Conservation (phyloP, 2,888 invertebrate genomes). For the Alentia gelatinosa region DNA sequence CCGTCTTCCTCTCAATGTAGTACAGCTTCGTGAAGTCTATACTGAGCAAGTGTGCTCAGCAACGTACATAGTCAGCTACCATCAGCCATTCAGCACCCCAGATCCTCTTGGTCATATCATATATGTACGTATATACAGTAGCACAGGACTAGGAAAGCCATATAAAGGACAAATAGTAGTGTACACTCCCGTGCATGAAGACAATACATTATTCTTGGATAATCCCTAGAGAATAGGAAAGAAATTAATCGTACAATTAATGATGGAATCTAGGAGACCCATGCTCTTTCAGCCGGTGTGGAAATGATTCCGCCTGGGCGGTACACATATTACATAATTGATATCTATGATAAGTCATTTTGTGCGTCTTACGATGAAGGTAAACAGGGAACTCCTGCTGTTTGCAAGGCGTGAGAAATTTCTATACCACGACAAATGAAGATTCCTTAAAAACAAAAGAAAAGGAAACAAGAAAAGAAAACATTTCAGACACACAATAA, state of each 20-base stretch:
- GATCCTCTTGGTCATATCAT: neutral
- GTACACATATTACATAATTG: too few species aligned
- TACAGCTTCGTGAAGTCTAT: neutral
- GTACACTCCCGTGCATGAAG: neutral
- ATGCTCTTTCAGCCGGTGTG: too few species aligned
- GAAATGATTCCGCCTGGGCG: too few species aligned
- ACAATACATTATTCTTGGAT: neutral
- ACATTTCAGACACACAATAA: neutral
- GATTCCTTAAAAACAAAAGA: neutral
- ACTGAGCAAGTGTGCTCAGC: neutral
- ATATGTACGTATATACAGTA: neutral
- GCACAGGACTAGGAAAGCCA: neutral
- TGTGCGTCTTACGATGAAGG: neutral
- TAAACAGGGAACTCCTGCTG: neutral
- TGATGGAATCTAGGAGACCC: too few species aligned
- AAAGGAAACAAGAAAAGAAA: too few species aligned
- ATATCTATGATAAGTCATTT: conserved; percentile 6
- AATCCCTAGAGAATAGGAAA: too few species aligned
- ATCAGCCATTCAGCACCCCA: neutral
- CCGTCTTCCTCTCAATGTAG: neutral
- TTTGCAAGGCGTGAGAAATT: conserved; percentile 6
- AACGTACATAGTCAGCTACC: neutral
- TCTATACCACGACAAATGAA: neutral
- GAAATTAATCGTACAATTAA: too few species aligned
- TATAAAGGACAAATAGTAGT: neutral